Base-by-base conservation (phyloP, 2,113 vertebrate genomes). In the Pogonocichla stellata region DNA sequence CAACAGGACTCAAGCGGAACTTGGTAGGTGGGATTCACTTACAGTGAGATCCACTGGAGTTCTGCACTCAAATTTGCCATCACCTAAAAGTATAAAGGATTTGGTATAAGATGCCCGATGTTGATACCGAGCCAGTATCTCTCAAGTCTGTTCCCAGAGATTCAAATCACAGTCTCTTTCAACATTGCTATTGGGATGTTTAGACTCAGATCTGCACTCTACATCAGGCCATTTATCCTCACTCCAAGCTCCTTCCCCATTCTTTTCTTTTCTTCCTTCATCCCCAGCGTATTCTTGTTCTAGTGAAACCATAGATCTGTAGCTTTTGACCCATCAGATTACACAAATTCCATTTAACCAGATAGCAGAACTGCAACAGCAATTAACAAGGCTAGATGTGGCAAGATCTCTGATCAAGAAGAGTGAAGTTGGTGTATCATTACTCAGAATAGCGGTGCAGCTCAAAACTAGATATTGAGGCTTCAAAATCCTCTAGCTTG, bases 321-420 rank as follows among this genome's bases (percentile, higher is more conserved):
- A 64, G 13, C 45, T 69, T 84, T 87, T 65, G 72, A 70, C 36
- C 14, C 10, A 25, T 54, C 28, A n/a, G 18, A 57, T 74, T 33
- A 38, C 28, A 43, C n/a, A 66, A 53, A 72, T 69, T 62, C 10
- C 2, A 2, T 84, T 75, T 65, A 60, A n/a, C 33, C 12, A 73
- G 56, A 38, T 5, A 84, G 31, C 40, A 79, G 57, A 90, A 62
- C 36, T 48, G 36, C 36, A 65, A 14, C 53, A 64, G 25, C 34
- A 45, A 28, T 82, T 72, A 82, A 31, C n/a, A 75, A 58, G 38
- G 31, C 42, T 74, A 2, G 0, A 47, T 0, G 0, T 25, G 14
- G 11, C 6, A 7, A 84, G 28, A 9, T 74, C 15, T 69, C 69
- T 48, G 54, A 78, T 54, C 4, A 45, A 73, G 31, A 74, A 12